A percentile compares a stretch with the other conserved stretches of the same genome.
These are phyloP conservation scores for Rhea pennata DNA, from an alignment of 2,113 vertebrate genomes.

Conservation along the genomic window DNA sequence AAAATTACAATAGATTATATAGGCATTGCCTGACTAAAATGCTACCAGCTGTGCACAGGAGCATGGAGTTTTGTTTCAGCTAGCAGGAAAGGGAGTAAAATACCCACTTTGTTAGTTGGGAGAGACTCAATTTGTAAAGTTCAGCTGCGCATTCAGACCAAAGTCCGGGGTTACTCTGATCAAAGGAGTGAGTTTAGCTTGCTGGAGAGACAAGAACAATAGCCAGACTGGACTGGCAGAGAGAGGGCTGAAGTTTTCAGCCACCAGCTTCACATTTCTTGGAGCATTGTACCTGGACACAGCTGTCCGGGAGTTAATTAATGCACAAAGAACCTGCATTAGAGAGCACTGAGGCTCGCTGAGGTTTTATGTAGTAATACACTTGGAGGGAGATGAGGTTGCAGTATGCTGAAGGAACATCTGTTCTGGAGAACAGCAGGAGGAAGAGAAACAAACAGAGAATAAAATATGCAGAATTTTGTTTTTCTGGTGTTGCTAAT, in stretches of 20 bases:
- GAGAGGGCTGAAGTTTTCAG: background rate
- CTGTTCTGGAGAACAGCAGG: background rate
- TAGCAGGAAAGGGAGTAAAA: slow-evolving; percentile 37
- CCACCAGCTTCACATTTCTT: background rate
- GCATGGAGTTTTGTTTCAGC: background rate
- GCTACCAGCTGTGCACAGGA: slow-evolving; percentile 40
- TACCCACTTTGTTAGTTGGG: background rate
- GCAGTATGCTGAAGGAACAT: background rate
- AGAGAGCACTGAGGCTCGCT: background rate
- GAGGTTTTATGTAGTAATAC: background rate
- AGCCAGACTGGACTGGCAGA: background rate
- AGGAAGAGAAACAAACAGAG: background rate
- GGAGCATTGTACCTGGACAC: background rate
- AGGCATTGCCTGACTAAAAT: slow-evolving; percentile 30
- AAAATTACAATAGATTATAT: slow-evolving; percentile 6
- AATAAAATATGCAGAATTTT: background rate
- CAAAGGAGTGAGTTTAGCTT: background rate
- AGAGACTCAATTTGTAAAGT: slow-evolving; percentile 33
- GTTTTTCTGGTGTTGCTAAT: background rate
- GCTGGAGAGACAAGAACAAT: slow-evolving; percentile 2
- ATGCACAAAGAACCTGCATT: background rate
- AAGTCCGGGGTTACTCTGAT: slow-evolving; percentile 13
- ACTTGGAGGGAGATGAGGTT: background rate
- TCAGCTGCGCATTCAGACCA: slow-evolving; percentile 6
- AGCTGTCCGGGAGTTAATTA: background rate